Evolutionary conservation across 1,140 invertebrate species (phyloP), one percentile per base, ranked within the genome.

Genomic region (Drosophila sproati): DNA sequence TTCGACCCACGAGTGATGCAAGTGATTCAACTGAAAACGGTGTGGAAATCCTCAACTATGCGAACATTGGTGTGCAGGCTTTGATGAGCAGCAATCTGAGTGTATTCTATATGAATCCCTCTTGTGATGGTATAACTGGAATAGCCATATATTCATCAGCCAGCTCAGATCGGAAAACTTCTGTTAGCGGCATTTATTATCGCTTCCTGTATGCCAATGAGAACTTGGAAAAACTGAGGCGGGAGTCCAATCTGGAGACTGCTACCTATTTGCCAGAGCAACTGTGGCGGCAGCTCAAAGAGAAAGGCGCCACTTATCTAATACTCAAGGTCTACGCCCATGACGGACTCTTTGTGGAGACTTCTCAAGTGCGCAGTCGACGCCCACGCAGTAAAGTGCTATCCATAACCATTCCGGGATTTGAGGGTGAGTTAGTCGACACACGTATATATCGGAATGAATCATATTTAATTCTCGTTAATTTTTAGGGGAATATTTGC

Each of bases 301-400:
- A 2, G 6, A 43, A 4, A 10, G 69, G 52, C 12, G 61, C 39
- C 10, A 43, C 35, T 2, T 64, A 73, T 28, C 3, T 92, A 2
- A 74, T 92, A 0, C 69, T 92, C 5, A 92, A 92, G 28, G 66
- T 92, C 8, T 92, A 92, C 43, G 82, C 67, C 5, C 77, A 91
- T 41, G 91, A 92, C 41, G 77, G 60, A 3, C 85, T 92, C 5
- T 92, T 92, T 45, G 91, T 92, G 60, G 88, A 92, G 45, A 70
- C 54, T 4, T 5, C 60, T 2, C 8, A 20, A 6, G 5, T 75
- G 35, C 72, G 75, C 10, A 71, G 50, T 28, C 79, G 85, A 2
- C 66, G 73, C 6, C 91, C 91, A 1, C 86, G 86, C 51, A 92
- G 91, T 20, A 92, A 91, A 72, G 89, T 92, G 6, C 56, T 92